Evolutionary conservation across 2,113 vertebrate species (phyloP), one percentile per base, ranked within the genome.

Genomic region (Nannobrachium achirus): DNA sequence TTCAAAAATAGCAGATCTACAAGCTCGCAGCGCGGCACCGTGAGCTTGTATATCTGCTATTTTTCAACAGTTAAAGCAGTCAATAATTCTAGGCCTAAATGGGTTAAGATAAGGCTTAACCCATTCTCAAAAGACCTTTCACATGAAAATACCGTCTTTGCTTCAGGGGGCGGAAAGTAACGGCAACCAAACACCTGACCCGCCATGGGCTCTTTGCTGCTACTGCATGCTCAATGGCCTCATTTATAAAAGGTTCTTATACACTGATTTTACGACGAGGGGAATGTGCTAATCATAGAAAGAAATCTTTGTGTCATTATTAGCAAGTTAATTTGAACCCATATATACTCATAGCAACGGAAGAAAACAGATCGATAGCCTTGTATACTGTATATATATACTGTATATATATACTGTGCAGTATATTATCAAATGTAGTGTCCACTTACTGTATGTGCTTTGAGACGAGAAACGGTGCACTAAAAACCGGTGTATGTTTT

Each of bases 401-500:
- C 44, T 7, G n/a, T n/a, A n/a, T n/a, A n/a, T n/a, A n/a, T n/a
- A n/a, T n/a, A n/a, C n/a, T n/a, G n/a, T n/a, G n/a, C 10, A 45
- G 10, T 6, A 2, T 48, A 13, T 48, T 11, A n/a, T 48, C 13
- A 48, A 11, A 48, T 14, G 5, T 14, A 14, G n/a, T n/a, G 14
- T 48, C n/a, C n/a, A 8, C 4, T 16, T 50, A 15, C 16, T 0
- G 5, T 16, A 7, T 16, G n/a, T 50, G 7, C 14, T 50, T n/a
- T 50, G 48, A 50, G 16, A 50, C 16, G 6, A 50, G 14, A 6
- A 48, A 48, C 14, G 14, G 39, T n/a, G 11, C 66, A 73, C 71
- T 72, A 42, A 33, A 16, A 42, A 46, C 6, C 3, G 7, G 11
- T 20, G 25, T 11, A 52, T 40, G 9, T 58, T 62, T 16, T 57